Percentiles rank a stretch among this genome's conserved stretches.
Conservation (phyloP, 2,113 vertebrate species). For the Hiodon tergisus region DNA sequence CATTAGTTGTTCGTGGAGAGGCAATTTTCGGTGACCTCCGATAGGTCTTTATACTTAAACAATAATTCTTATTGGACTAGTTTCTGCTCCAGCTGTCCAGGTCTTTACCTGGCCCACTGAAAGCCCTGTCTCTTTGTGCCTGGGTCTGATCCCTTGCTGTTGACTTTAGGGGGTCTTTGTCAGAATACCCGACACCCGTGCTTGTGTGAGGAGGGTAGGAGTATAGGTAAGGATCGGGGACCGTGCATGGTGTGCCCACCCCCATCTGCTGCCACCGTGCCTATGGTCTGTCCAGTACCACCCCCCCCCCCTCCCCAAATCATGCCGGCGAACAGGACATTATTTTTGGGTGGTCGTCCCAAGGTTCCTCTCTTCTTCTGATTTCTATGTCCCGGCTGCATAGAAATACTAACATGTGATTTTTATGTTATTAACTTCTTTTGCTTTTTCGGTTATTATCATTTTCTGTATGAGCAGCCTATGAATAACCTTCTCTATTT, state of each 20-base stretch:
- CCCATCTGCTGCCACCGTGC: not conserved
- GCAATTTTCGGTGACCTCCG: no score
- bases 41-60: no score
- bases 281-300: not conserved
- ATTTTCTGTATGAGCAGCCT: conserved; percentile 51
- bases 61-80: no score
- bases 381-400: conserved; percentile 9
- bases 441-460: not conserved
- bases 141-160: not conserved
- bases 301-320: not conserved
- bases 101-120: no score
- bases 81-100: no score
- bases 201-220: not conserved
- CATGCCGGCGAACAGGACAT: conserved; percentile 1
- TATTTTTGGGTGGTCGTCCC: conserved; percentile 4
- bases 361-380: not conserved
- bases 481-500: conserved; percentile 64
- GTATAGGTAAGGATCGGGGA: conserved; percentile 2
- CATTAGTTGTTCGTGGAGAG: no score
- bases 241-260: not conserved
- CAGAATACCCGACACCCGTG: not conserved
- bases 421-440: conserved; percentile 2
- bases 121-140: not conserved
- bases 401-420: not conserved
- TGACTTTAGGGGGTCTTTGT: conserved; percentile 5